phyloP scores from a whole-genome alignment of 2,113 vertebrate species.

The Microtus oregoni region DNA sequence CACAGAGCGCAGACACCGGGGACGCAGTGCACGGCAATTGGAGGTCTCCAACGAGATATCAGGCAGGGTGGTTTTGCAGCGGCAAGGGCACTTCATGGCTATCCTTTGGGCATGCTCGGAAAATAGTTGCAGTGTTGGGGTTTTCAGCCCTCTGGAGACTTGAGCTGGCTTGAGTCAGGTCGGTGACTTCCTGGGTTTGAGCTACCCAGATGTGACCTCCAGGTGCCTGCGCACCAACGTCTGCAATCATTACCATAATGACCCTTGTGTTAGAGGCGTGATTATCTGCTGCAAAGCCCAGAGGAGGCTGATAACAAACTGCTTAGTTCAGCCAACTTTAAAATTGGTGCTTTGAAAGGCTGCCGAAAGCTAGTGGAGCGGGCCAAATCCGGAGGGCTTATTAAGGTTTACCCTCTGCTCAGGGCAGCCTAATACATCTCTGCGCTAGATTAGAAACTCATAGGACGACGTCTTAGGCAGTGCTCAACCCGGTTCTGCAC shows the following conservation, averaged over 20 bases:
- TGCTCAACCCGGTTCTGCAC: not conserved
- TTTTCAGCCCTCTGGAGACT: not conserved
- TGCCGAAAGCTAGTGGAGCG: not conserved
- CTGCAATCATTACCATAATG: not conserved
- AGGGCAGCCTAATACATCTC: not conserved
- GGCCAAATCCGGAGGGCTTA: not conserved
- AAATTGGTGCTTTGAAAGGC: not conserved
- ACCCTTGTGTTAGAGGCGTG: not conserved
- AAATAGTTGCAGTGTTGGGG: not conserved
- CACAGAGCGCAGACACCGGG: too few species aligned
- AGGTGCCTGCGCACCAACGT: not conserved
- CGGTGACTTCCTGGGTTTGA: not conserved
- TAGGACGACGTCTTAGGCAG: not conserved
- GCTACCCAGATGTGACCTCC: not conserved
- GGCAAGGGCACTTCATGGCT: not conserved
- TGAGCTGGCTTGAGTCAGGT: not conserved
- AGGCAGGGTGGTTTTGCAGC: too few species aligned
- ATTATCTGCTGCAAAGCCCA: not conserved
- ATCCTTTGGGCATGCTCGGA: not conserved
- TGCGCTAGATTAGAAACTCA: not conserved
- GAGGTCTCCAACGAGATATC: too few species aligned
- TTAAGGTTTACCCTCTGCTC: not conserved
- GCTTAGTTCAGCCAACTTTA: not conserved
- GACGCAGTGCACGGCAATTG: too few species aligned
- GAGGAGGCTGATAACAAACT: not conserved